Conservation (phyloP, 2,888 invertebrate genomes). For the Apamea epomidion region DNA sequence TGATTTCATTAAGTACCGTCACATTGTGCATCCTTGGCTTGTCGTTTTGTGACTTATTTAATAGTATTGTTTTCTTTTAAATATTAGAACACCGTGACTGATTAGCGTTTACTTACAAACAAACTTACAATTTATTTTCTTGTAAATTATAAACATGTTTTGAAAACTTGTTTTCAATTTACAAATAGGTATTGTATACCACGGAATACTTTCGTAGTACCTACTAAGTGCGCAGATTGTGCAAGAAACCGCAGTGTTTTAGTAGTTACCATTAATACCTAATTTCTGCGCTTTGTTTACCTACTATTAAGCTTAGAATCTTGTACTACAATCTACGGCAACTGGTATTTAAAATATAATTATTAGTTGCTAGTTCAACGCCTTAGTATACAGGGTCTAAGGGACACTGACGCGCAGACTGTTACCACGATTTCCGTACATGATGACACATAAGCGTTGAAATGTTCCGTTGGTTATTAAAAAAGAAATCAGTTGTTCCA, state of each 20-base stretch:
- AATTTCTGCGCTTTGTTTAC: slow-evolving; percentile 20
- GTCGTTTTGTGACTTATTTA: slow-evolving; percentile 30
- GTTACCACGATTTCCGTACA: background rate
- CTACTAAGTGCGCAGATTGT: slow-evolving; percentile 21
- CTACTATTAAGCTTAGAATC: slow-evolving; percentile 1
- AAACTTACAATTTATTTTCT: slow-evolving; percentile 46
- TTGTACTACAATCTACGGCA: background rate
- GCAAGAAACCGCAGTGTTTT: slow-evolving; percentile 17
- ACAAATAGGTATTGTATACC: slow-evolving; percentile 3
- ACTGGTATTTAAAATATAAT: background rate
- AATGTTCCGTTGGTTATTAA: background rate
- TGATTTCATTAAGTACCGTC: background rate
- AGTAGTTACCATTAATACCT: slow-evolving; percentile 15
- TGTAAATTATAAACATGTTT: slow-evolving; percentile 43
- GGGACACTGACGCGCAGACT: background rate
- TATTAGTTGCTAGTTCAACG: background rate
- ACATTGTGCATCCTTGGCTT: slow-evolving; percentile 24
- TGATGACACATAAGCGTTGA: background rate
- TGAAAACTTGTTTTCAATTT: slow-evolving; percentile 48
- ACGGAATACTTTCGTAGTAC: slow-evolving; percentile 20
- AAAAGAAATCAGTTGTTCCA: background rate
- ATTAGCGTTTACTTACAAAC: slow-evolving; percentile 55
- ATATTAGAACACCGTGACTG: slow-evolving; percentile 52
- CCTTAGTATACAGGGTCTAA: background rate
- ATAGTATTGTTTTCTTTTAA: slow-evolving; percentile 48